Conservation (phyloP, 2,888 invertebrate species). For the Melanostoma scalare region DNA sequence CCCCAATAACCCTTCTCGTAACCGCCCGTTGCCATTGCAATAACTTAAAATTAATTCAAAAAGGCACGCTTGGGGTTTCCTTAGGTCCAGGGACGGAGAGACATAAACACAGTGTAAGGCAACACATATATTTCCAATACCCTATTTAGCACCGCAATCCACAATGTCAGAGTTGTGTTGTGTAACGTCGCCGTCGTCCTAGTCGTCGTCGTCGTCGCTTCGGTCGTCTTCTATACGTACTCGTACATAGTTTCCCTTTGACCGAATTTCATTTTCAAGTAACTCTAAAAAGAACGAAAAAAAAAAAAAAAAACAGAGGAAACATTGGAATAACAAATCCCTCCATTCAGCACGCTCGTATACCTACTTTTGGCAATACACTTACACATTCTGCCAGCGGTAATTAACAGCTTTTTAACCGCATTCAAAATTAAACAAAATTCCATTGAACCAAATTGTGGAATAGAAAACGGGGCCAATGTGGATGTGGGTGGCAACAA, state of each 20-base stretch:
- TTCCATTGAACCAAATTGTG: slow-evolving; percentile 65
- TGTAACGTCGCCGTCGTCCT: background rate
- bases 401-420: slow-evolving; percentile 72
- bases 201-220: background rate
- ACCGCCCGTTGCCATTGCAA: slow-evolving; percentile 10
- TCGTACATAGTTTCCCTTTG: background rate
- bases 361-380: slow-evolving; percentile 3
- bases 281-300: background rate
- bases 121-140: slow-evolving; percentile 63
- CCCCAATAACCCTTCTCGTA: background rate
- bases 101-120: slow-evolving; percentile 50
- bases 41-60: slow-evolving; percentile 66
- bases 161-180: background rate
- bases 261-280: slow-evolving; percentile 6
- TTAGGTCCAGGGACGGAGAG: slow-evolving; percentile 24
- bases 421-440: slow-evolving; percentile 70
- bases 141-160: background rate
- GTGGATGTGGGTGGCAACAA: slow-evolving; percentile 66
- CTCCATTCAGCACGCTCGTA: slow-evolving; percentile 30
- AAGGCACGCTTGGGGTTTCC: slow-evolving; percentile 30
- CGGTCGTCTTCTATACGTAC: too few species aligned
- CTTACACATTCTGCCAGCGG: slow-evolving; percentile 35
- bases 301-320: slow-evolving; percentile 24
- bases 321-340: slow-evolving; percentile 44
- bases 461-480: slow-evolving; percentile 49